Conservation (phyloP, 2,888 invertebrate species). For the Morinoia aosen region DNA sequence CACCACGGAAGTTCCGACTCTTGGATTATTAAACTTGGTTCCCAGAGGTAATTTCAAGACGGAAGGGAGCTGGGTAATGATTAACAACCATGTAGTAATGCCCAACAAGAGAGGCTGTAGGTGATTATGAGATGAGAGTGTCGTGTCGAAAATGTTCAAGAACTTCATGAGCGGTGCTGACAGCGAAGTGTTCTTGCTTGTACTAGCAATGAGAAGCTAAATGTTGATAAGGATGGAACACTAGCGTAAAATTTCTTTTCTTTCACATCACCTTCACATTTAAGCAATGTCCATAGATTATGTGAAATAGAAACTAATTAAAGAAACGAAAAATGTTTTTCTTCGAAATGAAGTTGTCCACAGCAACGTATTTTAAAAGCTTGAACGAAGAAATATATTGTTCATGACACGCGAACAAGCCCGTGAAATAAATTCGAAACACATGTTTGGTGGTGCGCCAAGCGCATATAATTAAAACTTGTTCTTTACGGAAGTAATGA, state of each 20-base stretch:
- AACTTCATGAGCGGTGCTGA: background rate
- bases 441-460: background rate
- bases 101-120: background rate
- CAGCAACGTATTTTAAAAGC: background rate
- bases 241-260: background rate
- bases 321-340: background rate
- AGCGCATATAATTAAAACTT: background rate
- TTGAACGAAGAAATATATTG: background rate
- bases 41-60: slow-evolving; percentile 33
- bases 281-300: background rate
- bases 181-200: background rate
- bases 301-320: background rate
- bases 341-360: background rate
- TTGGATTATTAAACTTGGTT: background rate
- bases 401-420: background rate
- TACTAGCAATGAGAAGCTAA: background rate
- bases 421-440: background rate
- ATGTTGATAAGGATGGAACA: background rate
- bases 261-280: background rate
- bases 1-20: slow-evolving; percentile 26
- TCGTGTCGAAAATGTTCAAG: background rate
- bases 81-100: background rate
- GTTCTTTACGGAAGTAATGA: background rate
- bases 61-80: slow-evolving; percentile 27
- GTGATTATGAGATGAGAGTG: background rate